Evolutionary conservation across 2,113 vertebrate genomes (phyloP).

Genomic region (Alouatta palliata): DNA sequence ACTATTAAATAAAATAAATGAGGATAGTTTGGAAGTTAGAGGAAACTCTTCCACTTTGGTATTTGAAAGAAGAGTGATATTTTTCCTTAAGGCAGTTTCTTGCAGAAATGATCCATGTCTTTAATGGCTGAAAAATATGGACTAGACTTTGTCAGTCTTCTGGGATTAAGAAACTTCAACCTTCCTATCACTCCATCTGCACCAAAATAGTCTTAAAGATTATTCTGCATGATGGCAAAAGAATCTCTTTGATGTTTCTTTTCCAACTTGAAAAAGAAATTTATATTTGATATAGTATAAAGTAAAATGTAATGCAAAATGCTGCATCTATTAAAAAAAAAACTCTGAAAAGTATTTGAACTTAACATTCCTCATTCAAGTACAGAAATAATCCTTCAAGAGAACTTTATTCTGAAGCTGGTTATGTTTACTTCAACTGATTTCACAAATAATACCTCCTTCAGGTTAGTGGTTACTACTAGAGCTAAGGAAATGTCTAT

Average conservation of each 20-base stretch:
- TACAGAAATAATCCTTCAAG: background rate
- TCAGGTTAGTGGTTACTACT: background rate
- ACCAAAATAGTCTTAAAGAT: background rate
- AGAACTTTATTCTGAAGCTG: slow-evolving; percentile 13
- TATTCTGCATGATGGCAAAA: background rate
- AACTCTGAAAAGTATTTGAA: background rate
- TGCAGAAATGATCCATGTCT: background rate
- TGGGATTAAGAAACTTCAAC: background rate
- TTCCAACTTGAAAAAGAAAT: slow-evolving; percentile 26
- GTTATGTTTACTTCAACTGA: slow-evolving; percentile 14
- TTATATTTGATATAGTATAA: background rate
- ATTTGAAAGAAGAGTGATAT: slow-evolving; percentile 6
- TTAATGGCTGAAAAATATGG: slow-evolving; percentile 28
- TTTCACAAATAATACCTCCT: background rate
- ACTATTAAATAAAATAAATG: slow-evolving; percentile 42
- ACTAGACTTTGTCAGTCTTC: slow-evolving; percentile 8
- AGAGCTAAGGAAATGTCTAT: background rate
- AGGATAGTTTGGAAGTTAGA: background rate
- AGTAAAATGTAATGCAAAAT: background rate
- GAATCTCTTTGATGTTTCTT: slow-evolving; percentile 3
- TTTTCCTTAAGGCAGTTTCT: background rate
- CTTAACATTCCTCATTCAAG: background rate
- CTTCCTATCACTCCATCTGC: background rate
- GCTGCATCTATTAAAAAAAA: background rate
- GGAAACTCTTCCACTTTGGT: background rate